Evolutionary conservation across 2,113 vertebrate species (phyloP).

Genomic region (Ia io): DNA sequence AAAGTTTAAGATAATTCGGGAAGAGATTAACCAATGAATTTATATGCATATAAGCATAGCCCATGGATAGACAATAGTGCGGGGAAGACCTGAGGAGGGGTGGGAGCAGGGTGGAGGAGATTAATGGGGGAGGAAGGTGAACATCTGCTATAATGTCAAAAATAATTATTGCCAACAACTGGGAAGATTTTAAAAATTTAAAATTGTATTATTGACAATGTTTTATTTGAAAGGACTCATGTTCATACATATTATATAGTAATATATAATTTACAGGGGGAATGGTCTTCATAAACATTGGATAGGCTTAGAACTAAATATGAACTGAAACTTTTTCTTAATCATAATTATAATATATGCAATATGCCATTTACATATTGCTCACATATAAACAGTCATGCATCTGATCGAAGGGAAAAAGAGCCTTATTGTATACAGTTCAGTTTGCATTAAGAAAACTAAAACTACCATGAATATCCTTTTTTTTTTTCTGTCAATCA

Average conservation of each 20-base stretch:
- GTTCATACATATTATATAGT: not conserved
- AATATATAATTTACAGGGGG: not conserved
- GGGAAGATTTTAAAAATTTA: too few relatives aligned
- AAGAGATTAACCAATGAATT: too few relatives aligned
- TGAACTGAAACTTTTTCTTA: not conserved
- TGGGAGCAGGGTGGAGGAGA: too few relatives aligned
- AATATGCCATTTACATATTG: not conserved
- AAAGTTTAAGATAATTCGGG: not conserved
- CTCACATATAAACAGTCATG: not conserved
- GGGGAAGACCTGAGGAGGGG: too few relatives aligned
- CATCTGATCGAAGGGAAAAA: not conserved
- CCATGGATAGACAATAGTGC: too few relatives aligned
- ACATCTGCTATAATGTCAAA: too few relatives aligned
- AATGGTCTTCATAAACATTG: not conserved
- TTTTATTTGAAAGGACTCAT: conserved; percentile 1
- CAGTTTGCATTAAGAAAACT: not conserved
- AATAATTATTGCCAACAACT: too few relatives aligned
- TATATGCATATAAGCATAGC: too few relatives aligned
- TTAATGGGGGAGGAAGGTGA: too few relatives aligned
- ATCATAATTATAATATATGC: not conserved
- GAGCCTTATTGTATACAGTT: not conserved
- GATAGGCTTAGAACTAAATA: not conserved
- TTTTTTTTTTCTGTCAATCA: not conserved
- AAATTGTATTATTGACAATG: not conserved
- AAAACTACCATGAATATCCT: not conserved